Conservation (phyloP, 2,888 invertebrate genomes). For the Macrostomum cliftonense region DNA sequence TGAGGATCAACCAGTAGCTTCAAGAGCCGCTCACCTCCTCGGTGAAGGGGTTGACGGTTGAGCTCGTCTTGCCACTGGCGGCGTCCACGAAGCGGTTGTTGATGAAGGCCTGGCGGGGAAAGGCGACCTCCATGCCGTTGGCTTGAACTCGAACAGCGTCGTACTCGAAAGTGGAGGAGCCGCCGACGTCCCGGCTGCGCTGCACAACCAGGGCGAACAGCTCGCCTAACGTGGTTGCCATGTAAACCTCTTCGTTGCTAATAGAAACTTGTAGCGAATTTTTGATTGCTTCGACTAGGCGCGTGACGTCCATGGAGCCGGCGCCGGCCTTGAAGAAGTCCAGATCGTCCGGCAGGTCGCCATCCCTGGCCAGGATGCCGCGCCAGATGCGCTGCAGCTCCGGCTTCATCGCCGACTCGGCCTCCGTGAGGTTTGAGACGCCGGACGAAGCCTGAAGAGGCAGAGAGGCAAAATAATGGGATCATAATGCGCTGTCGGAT, state of each 20-base stretch:
- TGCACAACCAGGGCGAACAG: conserved; percentile 52
- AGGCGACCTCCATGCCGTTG: conserved; percentile 63
- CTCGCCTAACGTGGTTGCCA: conserved; percentile 70
- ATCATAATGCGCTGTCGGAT: too few relatives aligned
- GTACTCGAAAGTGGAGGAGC: conserved; percentile 44
- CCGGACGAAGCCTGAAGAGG: too few relatives aligned
- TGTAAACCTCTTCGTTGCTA: conserved; percentile 66
- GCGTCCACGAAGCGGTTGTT: conserved; percentile 67
- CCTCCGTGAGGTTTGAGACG: too few relatives aligned
- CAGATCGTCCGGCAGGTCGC: conserved; percentile 50
- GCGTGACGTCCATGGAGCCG: conserved; percentile 77
- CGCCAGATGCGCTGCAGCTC: conserved; percentile 55
- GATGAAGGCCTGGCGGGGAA: conserved; percentile 76
- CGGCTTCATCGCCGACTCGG: background rate
- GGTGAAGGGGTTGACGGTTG: conserved; percentile 59
- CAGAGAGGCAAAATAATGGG: too few relatives aligned
- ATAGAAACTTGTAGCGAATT: conserved; percentile 54
- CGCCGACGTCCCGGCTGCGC: conserved; percentile 46
- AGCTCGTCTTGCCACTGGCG: conserved; percentile 46
- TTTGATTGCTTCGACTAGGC: conserved; percentile 70
- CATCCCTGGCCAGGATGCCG: conserved; percentile 57
- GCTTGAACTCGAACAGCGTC: conserved; percentile 53
- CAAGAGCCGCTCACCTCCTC: conserved; percentile 48
- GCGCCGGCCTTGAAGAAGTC: conserved; percentile 86
- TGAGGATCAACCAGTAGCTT: too few relatives aligned